Percentiles rank a stretch among this genome's conserved stretches.
These are phyloP conservation scores for Pseudochirops corinnae DNA, from an alignment of 2,797 vertebrate species.

Conservation along the genomic window DNA sequence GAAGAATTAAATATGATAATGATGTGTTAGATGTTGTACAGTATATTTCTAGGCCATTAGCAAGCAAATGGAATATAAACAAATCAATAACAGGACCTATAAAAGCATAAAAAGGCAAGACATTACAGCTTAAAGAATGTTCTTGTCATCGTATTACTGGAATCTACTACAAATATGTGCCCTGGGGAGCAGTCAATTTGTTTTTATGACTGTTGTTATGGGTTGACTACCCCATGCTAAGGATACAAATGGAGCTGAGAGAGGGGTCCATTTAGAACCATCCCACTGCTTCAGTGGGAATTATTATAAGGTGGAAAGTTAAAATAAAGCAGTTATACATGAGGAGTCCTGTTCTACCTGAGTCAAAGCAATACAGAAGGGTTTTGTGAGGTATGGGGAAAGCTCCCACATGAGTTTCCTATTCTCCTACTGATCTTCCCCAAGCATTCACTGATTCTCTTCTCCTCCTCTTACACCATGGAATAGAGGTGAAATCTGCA, in stretches of 20 bases:
- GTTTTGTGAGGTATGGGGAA: neutral
- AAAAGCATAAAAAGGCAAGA: conserved; percentile 73
- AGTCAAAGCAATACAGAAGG: neutral
- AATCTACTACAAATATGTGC: conserved; percentile 64
- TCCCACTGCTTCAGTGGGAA: neutral
- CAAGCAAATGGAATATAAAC: conserved; percentile 78
- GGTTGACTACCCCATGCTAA: conserved; percentile 38
- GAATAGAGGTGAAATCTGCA: neutral
- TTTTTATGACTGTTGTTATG: conserved; percentile 69
- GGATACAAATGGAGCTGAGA: neutral
- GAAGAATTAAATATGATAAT: conserved; percentile 65
- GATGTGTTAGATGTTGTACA: conserved; percentile 68
- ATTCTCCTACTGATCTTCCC: neutral
- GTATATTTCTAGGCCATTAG: conserved; percentile 77
- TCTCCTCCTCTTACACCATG: neutral
- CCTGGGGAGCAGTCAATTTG: conserved; percentile 53
- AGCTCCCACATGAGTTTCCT: neutral
- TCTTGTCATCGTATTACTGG: conserved; percentile 68
- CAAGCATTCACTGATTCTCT: neutral
- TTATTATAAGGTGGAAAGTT: conserved; percentile 17
- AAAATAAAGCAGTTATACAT: neutral
- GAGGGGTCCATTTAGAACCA: neutral
- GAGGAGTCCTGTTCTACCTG: conserved; percentile 1
- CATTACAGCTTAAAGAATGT: conserved; percentile 72
- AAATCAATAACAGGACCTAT: conserved; percentile 78